A percentile compares a stretch with the other conserved stretches of the same genome.
phyloP scores from a whole-genome alignment of 2,113 vertebrate genomes.

The Rhinoderma darwinii region DNA sequence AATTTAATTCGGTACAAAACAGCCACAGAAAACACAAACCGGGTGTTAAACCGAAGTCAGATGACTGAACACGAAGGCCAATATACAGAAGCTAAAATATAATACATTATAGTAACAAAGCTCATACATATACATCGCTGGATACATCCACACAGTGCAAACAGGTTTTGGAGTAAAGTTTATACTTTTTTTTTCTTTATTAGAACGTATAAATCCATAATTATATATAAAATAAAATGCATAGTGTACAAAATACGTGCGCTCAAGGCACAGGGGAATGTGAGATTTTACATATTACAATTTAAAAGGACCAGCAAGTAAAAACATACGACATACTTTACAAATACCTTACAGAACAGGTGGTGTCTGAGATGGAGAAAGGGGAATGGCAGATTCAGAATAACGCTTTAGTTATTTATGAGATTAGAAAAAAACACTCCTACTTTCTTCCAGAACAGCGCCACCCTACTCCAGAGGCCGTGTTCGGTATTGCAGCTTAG shows the following conservation, averaged over 20 bases:
- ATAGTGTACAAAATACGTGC: neutral
- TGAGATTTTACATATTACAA: slow-evolving; percentile 1
- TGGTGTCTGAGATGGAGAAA: too few relatives aligned
- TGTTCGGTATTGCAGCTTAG: neutral
- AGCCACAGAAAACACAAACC: neutral
- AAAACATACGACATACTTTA: too few relatives aligned
- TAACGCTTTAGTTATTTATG: too few relatives aligned
- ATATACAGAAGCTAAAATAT: neutral
- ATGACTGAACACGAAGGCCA: neutral
- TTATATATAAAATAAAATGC: neutral
- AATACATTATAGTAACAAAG: neutral
- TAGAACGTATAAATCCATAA: neutral
- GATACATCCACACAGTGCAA: neutral
- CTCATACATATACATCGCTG: neutral
- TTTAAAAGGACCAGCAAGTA: neutral
- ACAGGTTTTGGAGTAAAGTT: neutral
- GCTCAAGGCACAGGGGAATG: neutral
- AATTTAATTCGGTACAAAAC: neutral
- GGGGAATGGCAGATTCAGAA: too few relatives aligned
- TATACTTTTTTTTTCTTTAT: neutral
- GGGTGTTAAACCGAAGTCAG: neutral
- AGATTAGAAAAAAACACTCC: neutral
- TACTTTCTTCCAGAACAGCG: neutral
- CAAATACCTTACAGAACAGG: too few relatives aligned
- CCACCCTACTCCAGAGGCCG: neutral